Evolutionary conservation across 1,140 invertebrate species (phyloP), one percentile per base, ranked within the genome.

Genomic region (Formica exsecta): DNA sequence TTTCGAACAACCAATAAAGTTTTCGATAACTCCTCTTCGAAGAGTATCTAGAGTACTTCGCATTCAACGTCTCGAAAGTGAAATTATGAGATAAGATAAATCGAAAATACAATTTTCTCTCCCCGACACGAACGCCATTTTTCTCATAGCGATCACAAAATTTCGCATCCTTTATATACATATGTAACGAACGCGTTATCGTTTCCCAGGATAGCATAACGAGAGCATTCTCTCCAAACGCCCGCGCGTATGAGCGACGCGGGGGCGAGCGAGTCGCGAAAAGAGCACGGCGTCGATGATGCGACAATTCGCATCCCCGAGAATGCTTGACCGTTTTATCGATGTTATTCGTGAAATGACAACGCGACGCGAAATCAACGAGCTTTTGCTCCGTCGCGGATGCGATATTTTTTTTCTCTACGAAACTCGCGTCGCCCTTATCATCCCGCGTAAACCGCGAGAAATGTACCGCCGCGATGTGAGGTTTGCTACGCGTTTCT

Each of bases 241-340:
- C 32, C n/a, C 68, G 86, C 64, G 19, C 29, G 70, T 61, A 85
- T 38, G 57, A 71, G 36, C 19, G 71, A 85, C 48, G 74, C 81
- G 66, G 66, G 83, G 87, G 85, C 70, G 83, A 62, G 41, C 29
- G 25, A 87, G 70, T 71, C 62, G 71, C 70, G 64, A 75, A 73
- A 87, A 74, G 70, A 76, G 57, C 87, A 54, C 70, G 62, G 61
- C 70, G 62, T 81, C 88, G 87, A 76, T 8, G 57, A 22, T 89
- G 73, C 77, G 84, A 65, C 81, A 88, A 89, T 88, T 86, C 83
- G 76, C 75, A n/a, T 80, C 65, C 57, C 13, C 70, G 48, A 0
- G 48, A 51, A 48, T 48, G 44, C 13, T 48, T 3, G 13, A 51
- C 3, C 32, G 13, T 9, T 70, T 70, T 80, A 80, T 70, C 77